Evolutionary conservation across 2,888 invertebrate genomes (phyloP).

Genomic region (Nomada ferruginata): DNA sequence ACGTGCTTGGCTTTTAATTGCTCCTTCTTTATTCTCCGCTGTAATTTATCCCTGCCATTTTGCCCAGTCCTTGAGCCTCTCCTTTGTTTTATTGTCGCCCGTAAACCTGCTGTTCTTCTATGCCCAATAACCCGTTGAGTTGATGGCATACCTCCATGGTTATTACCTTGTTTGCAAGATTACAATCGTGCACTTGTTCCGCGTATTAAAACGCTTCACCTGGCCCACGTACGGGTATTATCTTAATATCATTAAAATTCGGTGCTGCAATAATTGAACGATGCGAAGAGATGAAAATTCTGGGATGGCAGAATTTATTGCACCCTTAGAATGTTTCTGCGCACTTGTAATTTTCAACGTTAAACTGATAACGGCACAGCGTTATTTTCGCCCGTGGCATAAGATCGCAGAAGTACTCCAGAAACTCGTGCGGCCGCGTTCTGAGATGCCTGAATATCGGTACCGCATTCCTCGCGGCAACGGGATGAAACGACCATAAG

Average conservation of each 20-base stretch:
- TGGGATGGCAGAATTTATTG: not conserved
- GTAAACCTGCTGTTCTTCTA: constrained; percentile 20
- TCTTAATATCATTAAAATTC: not conserved
- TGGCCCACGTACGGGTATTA: not conserved
- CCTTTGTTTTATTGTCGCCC: constrained; percentile 24
- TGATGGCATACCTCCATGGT: constrained; percentile 11
- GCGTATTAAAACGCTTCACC: not conserved
- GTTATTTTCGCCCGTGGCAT: not conserved
- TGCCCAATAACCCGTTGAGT: constrained; percentile 4
- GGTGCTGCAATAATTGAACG: not conserved
- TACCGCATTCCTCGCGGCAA: constrained; percentile 49
- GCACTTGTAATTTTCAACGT: not conserved
- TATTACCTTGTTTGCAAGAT: not conserved
- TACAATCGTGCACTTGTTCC: not conserved
- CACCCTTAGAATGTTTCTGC: no score
- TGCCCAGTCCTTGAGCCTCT: not conserved
- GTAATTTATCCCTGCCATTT: not conserved
- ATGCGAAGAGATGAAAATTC: not conserved
- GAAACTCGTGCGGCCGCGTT: not conserved
- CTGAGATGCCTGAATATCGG: constrained; percentile 31
- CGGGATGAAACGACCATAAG: constrained; percentile 61
- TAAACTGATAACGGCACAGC: not conserved
- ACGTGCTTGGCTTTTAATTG: constrained; percentile 2
- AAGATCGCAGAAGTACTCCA: not conserved
- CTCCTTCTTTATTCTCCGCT: not conserved